Base-by-base conservation (phyloP, 2,113 vertebrate species). In the Hiodon alosoides region DNA sequence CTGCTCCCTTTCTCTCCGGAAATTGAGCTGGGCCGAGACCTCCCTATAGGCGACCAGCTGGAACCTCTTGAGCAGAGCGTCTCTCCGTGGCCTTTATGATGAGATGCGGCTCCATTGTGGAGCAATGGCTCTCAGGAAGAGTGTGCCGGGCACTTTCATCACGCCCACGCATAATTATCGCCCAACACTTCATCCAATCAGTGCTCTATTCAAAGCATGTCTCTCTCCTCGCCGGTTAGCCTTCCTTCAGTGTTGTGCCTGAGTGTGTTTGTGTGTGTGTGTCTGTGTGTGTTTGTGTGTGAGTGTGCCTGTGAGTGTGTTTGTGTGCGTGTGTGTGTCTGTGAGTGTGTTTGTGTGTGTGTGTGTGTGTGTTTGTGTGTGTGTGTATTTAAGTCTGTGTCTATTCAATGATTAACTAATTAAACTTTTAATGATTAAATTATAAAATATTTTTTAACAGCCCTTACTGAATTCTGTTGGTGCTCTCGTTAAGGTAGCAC, bases 31-130 rank as follows among this genome's bases (percentile, higher is more conserved):
- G 70, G 54, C 69, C 5, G 62, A 58, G 61, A 48, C 58, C 52
- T 77, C 73, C 75, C 76, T 84, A 82, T 73, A 79, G 67, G 54
- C 57, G 62, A 62, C 71, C 82, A 83, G 75, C 80, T 82, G 82
- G 72, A 77, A 60, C 53, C 79, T 74, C 75, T 79, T 58, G 71
- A 77, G 64, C 13, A 62, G 16, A 57, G 61, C 71, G 13, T 64
- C 71, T 64, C 74, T 67, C 65, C n/a, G 1, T 53, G 64, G n/a
- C 48, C 54, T 58, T 77, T 72, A 62, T 69, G 59, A 4, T 13
- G 67, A 62, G 51, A 8, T 50, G 57, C 3, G 17, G 14, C 48
- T 4, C 65, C 9, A 31, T 50, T 52, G 71, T 71, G 17, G 67
- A 10, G 82, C 72, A 31, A 31, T 31, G 31, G 31, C 31, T 31